Evolutionary conservation across 2,113 vertebrate genomes (phyloP), one percentile per base, ranked within the genome.

Genomic region (Brienomyrus longianalis): DNA sequence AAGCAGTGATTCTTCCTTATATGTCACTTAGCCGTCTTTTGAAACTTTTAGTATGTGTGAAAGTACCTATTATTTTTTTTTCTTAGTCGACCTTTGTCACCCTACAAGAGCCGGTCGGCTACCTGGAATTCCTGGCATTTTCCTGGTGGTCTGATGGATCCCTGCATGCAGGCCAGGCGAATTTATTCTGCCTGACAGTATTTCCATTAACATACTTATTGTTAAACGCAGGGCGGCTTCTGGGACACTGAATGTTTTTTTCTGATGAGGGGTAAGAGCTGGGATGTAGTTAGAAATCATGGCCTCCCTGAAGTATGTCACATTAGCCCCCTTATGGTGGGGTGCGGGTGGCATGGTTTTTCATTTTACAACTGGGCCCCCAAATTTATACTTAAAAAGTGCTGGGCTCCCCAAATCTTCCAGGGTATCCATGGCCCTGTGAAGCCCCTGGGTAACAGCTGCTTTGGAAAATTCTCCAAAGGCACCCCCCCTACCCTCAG

Each of bases 131-230:
- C 91, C n/a, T 13, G 9, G 62, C n/a, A 31, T 70, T 70, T 70
- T 27, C 10, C 62, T 31, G 62, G 27, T 27, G 62, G n/a, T n/a
- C n/a, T 31, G 62, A 70, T 70, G 62, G 9, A 27, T 13, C 9
- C n/a, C 3, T 39, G 27, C 7, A 2, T 6, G 70, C 3, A 11
- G 11, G 35, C 17, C 4, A 0, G 35, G 35, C 4, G 31, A 27
- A 4, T 84, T 45, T 48, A 11, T 50, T 45, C 35, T 43, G 5
- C 74, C 31, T 15, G 2, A 43, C 6, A 43, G 35, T 80, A 80
- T 80, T 90, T 88, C 88, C 70, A 90, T 88, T 89, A 83, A 84
- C 91, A 91, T n/a, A 56, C 87, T 88, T 90, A 90, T 93, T 89
- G 90, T 83, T 56, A 77, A 89, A 92, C 47, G 88, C 45, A 88